These are phyloP conservation scores for Electrophaes corylata DNA, from an alignment of 2,888 invertebrate species.

Conservation along the genomic window DNA sequence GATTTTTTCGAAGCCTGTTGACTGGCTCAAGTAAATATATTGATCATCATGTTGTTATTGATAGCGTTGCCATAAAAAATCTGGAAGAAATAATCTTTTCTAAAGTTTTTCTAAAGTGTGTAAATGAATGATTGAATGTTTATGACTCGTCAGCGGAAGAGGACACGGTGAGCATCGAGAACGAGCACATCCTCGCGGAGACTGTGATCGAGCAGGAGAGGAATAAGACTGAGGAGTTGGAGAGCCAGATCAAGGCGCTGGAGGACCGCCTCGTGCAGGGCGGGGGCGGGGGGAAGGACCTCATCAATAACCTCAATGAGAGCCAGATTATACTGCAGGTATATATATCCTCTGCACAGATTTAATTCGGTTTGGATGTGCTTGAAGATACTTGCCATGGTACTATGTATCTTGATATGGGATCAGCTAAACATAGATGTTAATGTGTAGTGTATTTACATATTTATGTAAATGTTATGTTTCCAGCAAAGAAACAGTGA, in stretches of 20 bases:
- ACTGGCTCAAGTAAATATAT: too few relatives aligned
- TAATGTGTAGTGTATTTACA: too few relatives aligned
- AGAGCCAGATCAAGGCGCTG: constrained; percentile 91
- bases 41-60: too few relatives aligned
- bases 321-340: constrained; percentile 88
- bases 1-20: too few relatives aligned
- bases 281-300: constrained; percentile 89
- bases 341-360: not conserved
- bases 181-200: constrained; percentile 73
- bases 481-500: constrained; percentile 92
- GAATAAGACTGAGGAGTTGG: constrained; percentile 89
- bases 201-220: constrained; percentile 87
- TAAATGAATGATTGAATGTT: not conserved
- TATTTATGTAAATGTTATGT: too few relatives aligned
- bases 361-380: too few relatives aligned
- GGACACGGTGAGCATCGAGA: constrained; percentile 75
- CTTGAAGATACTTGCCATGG: too few relatives aligned
- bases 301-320: constrained; percentile 97
- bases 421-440: too few relatives aligned
- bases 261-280: constrained; percentile 98
- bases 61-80: too few relatives aligned
- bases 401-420: too few relatives aligned
- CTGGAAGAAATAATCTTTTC: too few relatives aligned
- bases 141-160: constrained; percentile 60
- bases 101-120: too few relatives aligned